Percentiles rank a stretch among this genome's conserved stretches.
Conservation (phyloP, 2,888 invertebrate genomes). For the Nemotelus nigrinus region DNA sequence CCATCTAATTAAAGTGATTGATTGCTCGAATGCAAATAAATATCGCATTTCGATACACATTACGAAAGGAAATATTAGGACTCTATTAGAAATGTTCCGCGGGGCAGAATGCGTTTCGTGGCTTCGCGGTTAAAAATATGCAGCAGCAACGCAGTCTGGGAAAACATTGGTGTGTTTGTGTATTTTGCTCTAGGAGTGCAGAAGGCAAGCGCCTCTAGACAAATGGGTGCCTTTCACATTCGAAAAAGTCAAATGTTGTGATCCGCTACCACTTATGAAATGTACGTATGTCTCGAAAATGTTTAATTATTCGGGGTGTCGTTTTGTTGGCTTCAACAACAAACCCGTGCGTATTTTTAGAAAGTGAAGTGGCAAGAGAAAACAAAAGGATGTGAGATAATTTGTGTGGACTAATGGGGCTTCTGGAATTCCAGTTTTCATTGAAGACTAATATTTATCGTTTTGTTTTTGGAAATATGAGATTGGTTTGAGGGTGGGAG, state of each 20-base stretch:
- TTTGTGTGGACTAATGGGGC: no score
- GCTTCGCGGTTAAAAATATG: constrained; percentile 15
- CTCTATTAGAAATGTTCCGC: background rate
- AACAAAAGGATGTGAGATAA: no score
- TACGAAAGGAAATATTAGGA: background rate
- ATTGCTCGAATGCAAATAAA: constrained; percentile 34
- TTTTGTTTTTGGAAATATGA: no score
- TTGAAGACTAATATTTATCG: no score
- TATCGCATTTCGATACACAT: background rate
- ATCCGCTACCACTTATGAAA: background rate
- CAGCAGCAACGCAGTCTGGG: constrained; percentile 22
- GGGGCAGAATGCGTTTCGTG: background rate
- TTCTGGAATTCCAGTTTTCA: no score
- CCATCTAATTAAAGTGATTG: constrained; percentile 36
- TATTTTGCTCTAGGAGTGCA: constrained; percentile 5
- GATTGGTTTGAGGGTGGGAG: no score
- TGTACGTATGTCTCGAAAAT: background rate
- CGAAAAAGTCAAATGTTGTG: background rate
- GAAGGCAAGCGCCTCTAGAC: constrained; percentile 30
- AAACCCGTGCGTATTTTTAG: no score
- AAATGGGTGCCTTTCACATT: constrained; percentile 18
- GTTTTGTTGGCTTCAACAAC: no score
- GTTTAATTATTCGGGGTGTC: background rate
- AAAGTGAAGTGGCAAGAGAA: no score
- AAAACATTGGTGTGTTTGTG: constrained; percentile 12